Base-by-base conservation (phyloP, 1,140 invertebrate species). In the Drosophila pruinosa region DNA sequence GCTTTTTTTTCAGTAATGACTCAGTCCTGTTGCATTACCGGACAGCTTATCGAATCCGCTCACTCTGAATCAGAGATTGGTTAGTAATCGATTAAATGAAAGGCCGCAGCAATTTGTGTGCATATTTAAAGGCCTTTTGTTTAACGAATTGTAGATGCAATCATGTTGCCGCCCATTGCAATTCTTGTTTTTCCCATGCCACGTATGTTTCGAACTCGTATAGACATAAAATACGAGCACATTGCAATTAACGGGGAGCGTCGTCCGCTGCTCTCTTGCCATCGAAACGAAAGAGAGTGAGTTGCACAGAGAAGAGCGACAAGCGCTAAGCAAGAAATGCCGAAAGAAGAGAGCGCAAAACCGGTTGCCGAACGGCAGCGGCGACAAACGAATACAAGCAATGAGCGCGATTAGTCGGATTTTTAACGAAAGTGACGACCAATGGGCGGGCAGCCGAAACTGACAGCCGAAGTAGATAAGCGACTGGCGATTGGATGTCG, bases 331-430 rank as follows among this genome's bases (percentile, higher is more conserved):
- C 1, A 24, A 15, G 26, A 22, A 39, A 3, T 22, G 19, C 10
- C 19, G 34, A 41, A 47, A 7, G 28, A 43, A 52, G 65, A 38
- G 57, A 48, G 50, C 12, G 24, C n/a, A 1, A 53, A 70, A 70
- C 67, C 67, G 59, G 67, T 70, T 70, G 59, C 67, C 59, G 59
- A 70, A 7, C 28, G 1, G 12, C 22, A 19, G 26, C 3, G 26
- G 21, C 54, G 54, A 31, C 1, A 19, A 4, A 28, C 57, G 41
- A 48, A 70, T 31, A 21, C 38, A 12, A 5, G 4, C 3, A 52
- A n/a, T 34, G 17, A 8, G 21, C 26, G 4, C 61, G 53, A 71
- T 71, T 64, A 19, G 68, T 71, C 68, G 68, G 68, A 12, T 41
- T 34, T 64, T 57, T 14, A 34, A 57, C 61, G 61, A 56, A 57